Conservation (phyloP, 2,113 vertebrate genomes). For the Amia ocellicauda region DNA sequence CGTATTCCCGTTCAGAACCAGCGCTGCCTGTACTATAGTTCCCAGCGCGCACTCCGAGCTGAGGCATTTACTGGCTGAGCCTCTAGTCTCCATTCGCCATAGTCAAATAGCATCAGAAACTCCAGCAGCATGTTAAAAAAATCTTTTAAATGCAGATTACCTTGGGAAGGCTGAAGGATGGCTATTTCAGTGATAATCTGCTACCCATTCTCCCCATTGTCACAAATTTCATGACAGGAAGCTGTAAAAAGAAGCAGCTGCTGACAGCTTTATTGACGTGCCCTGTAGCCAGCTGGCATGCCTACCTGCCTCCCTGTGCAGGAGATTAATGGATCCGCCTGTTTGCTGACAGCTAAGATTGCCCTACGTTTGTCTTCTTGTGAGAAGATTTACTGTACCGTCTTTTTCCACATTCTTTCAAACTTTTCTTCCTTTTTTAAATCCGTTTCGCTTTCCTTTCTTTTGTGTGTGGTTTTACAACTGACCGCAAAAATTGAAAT, state of each 20-base stretch:
- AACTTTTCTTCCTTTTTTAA: conserved; percentile 40
- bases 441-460: conserved; percentile 12
- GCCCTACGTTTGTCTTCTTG: conserved; percentile 54
- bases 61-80: too few relatives aligned
- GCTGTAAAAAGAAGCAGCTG: conserved; percentile 34
- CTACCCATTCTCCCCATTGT: conserved; percentile 37
- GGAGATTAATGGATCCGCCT: conserved; percentile 56
- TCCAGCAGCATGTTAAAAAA: not conserved
- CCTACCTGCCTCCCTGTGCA: conserved; percentile 35
- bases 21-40: too few relatives aligned
- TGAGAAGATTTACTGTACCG: conserved; percentile 44
- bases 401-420: conserved; percentile 32
- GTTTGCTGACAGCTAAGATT: conserved; percentile 53
- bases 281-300: conserved; percentile 54
- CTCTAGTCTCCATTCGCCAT: too few relatives aligned
- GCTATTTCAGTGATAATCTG: not conserved
- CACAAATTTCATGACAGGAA: conserved; percentile 31
- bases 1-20: too few relatives aligned
- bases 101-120: too few relatives aligned
- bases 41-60: too few relatives aligned
- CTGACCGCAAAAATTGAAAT: too few relatives aligned
- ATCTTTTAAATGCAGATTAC: not conserved
- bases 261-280: conserved; percentile 54
- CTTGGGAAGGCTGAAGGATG: not conserved
- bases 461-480: not conserved